Evolutionary conservation across 2,797 vertebrate genomes (phyloP).

Genomic region (Chrosomus eos): DNA sequence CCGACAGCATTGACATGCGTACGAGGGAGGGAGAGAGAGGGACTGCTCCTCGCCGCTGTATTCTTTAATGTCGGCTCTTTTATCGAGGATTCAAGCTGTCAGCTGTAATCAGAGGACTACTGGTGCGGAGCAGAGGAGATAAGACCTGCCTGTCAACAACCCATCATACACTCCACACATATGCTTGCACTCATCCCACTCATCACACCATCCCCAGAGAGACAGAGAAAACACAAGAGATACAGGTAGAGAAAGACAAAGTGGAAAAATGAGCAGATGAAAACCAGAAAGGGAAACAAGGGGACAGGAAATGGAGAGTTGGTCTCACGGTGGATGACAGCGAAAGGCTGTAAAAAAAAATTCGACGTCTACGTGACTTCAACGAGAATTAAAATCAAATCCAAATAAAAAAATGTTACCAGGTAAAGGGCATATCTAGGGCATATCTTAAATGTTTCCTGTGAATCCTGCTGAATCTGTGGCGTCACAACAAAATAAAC

Average conservation of each 20-base stretch:
- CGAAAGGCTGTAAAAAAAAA: background rate
- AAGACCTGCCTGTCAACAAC: conserved; percentile 76
- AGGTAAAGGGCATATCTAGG: conserved; percentile 1
- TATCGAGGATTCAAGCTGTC: conserved; percentile 81
- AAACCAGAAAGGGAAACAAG: conserved; percentile 62
- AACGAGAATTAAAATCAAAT: conserved; percentile 15
- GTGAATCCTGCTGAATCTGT: background rate
- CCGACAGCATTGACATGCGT: conserved; percentile 77
- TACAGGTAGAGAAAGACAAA: conserved; percentile 48
- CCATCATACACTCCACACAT: conserved; percentile 72
- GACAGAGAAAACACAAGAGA: conserved; percentile 52
- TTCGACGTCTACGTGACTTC: background rate
- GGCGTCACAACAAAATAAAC: background rate
- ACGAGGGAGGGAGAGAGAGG: conserved; percentile 62
- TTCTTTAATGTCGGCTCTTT: conserved; percentile 81
- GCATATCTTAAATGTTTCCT: background rate
- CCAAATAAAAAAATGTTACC: background rate
- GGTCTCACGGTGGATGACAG: conserved; percentile 1
- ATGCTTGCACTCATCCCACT: conserved; percentile 72
- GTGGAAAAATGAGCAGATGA: conserved; percentile 23
- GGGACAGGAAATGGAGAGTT: conserved; percentile 39
- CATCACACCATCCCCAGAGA: conserved; percentile 73
- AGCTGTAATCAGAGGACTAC: conserved; percentile 76
- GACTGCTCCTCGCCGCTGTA: conserved; percentile 71
- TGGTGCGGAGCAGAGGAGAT: conserved; percentile 72